Evolutionary conservation across 2,797 vertebrate species (phyloP).

Genomic region (Oophaga sylvatica): DNA sequence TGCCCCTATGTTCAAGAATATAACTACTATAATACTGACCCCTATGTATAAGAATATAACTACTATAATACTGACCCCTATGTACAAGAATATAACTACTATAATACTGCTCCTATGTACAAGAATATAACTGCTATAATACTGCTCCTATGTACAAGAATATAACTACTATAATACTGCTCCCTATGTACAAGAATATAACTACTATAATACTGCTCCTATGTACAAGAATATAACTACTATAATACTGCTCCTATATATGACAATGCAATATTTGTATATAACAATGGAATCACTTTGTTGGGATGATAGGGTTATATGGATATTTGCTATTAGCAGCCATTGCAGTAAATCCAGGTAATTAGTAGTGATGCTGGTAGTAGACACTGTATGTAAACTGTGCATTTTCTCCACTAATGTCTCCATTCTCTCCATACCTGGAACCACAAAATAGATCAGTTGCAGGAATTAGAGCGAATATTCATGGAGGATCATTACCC

Average conservation of each 20-base stretch:
- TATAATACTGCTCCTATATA: background rate
- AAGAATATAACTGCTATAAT: slow-evolving; percentile 13
- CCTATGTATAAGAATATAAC: no score
- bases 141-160: slow-evolving; percentile 7
- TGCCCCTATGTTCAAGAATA: no score
- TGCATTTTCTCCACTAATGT: background rate
- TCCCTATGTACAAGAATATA: background rate
- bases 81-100: slow-evolving; percentile 9
- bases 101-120: background rate
- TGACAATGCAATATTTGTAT: background rate
- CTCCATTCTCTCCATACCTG: slow-evolving; percentile 33
- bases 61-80: no score
- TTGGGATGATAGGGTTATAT: no score
- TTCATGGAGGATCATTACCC: slow-evolving; percentile 96
- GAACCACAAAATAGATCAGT: slow-evolving; percentile 79
- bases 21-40: no score
- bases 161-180: slow-evolving; percentile 5
- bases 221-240: slow-evolving; percentile 9
- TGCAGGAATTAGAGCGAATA: slow-evolving; percentile 85
- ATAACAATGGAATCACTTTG: no score
- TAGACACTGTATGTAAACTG: background rate
- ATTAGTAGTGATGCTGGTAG: no score
- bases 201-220: slow-evolving; percentile 15
- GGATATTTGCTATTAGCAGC: no score
- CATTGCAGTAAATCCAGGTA: no score